phyloP scores from a whole-genome alignment of 2,888 invertebrate species.

The Lamellibrachia satsuma region DNA sequence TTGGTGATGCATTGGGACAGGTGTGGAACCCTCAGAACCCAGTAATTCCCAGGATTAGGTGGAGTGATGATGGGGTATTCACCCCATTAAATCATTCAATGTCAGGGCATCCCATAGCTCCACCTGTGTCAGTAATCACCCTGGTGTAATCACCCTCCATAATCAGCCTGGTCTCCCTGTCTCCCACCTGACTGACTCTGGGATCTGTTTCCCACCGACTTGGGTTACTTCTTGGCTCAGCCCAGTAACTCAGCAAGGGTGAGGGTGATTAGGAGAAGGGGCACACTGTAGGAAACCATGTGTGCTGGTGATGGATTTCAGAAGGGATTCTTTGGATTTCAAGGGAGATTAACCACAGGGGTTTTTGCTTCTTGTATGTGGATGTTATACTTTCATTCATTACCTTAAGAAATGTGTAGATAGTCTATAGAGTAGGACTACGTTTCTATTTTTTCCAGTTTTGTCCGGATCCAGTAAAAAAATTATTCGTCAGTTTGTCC shows the following conservation, averaged over 20 bases:
- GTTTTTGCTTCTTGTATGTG: neutral
- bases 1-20: neutral
- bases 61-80: neutral
- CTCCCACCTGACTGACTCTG: neutral
- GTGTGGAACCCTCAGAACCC: neutral
- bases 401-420: no score
- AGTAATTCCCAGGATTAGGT: neutral
- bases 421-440: no score
- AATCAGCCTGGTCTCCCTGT: neutral
- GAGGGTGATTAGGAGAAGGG: neutral
- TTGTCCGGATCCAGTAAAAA: no score
- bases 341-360: neutral
- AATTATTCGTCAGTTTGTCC: no score
- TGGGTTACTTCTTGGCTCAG: neutral
- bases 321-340: neutral
- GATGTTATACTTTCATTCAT: no score
- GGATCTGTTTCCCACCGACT: neutral
- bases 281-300: neutral
- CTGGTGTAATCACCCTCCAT: slow-evolving; percentile 4
- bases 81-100: neutral
- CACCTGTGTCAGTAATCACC: slow-evolving; percentile 9
- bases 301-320: neutral
- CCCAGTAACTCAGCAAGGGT: neutral
- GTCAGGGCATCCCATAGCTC: neutral
- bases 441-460: no score